Evolutionary conservation across 2,113 vertebrate genomes (phyloP).

Genomic region (Odontesthes bonariensis): DNA sequence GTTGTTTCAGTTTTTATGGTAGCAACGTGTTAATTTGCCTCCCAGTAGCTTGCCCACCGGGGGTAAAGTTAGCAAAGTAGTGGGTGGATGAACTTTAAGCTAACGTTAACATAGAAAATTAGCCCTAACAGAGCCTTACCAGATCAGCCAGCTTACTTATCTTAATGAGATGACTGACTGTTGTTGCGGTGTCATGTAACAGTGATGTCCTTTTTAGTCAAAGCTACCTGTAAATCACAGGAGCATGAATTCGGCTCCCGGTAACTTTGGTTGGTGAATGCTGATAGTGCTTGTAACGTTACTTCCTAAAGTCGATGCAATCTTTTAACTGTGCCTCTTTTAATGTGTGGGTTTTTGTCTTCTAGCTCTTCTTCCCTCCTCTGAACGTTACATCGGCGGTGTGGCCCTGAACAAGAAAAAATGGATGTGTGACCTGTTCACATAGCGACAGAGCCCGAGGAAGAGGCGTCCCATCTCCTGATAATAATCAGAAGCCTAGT

Average conservation of each 20-base stretch:
- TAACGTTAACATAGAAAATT: slow-evolving; percentile 31
- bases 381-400: slow-evolving; percentile 16
- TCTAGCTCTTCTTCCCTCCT: slow-evolving; percentile 13
- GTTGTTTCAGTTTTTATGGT: slow-evolving; percentile 29
- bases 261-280: background rate
- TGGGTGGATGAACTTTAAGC: slow-evolving; percentile 55
- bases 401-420: slow-evolving; percentile 25
- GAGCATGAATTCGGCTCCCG: background rate
- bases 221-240: background rate
- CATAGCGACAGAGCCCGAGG: slow-evolving; percentile 6
- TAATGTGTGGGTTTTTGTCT: slow-evolving; percentile 22
- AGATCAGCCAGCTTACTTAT: slow-evolving; percentile 14
- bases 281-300: no score
- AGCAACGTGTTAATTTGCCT: slow-evolving; percentile 52
- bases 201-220: background rate
- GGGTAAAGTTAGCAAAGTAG: slow-evolving; percentile 64
- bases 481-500: slow-evolving; percentile 2
- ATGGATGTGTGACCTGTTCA: slow-evolving; percentile 41
- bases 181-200: background rate
- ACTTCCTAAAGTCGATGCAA: background rate
- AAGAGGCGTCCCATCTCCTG: slow-evolving; percentile 29
- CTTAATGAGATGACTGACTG: background rate
- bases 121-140: background rate
- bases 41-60: slow-evolving; percentile 63
- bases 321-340: background rate